Conservation (phyloP, 2,797 vertebrate genomes). For the Gymnodraco acuticeps region DNA sequence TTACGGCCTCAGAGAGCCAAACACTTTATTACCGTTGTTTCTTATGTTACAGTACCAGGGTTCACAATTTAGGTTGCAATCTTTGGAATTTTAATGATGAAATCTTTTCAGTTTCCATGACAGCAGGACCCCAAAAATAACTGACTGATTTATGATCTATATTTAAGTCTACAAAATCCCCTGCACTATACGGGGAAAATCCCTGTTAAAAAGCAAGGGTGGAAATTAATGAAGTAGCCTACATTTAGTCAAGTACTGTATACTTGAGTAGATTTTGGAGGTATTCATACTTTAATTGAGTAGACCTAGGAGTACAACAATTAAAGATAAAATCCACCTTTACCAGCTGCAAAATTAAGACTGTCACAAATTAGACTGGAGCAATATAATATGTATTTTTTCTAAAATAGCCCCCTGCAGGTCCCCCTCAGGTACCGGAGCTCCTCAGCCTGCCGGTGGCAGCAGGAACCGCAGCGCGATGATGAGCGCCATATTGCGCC, state of each 20-base stretch:
- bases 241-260: too few species aligned
- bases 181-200: not conserved
- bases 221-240: too few species aligned
- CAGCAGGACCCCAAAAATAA: not conserved
- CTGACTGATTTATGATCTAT: fast-evolving
- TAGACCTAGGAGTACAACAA: too few species aligned
- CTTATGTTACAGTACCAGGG: not conserved
- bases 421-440: not conserved
- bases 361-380: too few species aligned
- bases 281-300: too few species aligned
- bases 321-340: too few species aligned
- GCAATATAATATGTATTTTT: too few species aligned
- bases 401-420: not conserved
- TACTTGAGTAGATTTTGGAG: too few species aligned
- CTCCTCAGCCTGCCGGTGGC: slow-evolving; percentile 18
- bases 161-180: not conserved
- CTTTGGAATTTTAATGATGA: not conserved
- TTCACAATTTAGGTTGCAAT: not conserved
- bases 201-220: not conserved
- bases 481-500: slow-evolving; percentile 80
- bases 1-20: not conserved
- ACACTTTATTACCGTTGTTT: not conserved
- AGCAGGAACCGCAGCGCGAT: slow-evolving; percentile 16
- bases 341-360: too few species aligned
- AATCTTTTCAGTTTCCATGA: not conserved